Conservation (phyloP, 2,113 vertebrate genomes). For the Theropithecus gelada region DNA sequence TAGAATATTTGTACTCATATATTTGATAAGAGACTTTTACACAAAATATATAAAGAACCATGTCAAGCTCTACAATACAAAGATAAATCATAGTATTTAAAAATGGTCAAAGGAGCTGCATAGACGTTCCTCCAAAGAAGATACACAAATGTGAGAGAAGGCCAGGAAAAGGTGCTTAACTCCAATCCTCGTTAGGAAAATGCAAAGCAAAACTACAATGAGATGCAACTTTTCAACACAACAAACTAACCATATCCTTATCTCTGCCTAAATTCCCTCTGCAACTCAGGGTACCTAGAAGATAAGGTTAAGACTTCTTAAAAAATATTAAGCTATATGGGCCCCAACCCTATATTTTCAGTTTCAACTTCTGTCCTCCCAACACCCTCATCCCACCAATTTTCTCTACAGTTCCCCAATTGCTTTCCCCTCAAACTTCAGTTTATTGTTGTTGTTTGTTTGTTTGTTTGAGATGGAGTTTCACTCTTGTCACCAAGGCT, state of each 20-base stretch:
- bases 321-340: rapidly evolving
- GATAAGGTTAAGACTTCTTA: not conserved
- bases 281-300: not conserved
- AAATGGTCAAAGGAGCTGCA: not conserved
- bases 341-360: not conserved
- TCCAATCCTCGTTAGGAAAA: not conserved
- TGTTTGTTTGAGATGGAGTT: no score
- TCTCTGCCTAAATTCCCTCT: not conserved
- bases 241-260: rapidly evolving
- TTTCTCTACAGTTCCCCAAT: no score
- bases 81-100: not conserved
- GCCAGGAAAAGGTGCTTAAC: not conserved
- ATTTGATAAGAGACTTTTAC: not conserved
- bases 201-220: not conserved
- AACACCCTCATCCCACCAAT: rapidly evolving
- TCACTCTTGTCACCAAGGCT: no score
- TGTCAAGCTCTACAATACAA: not conserved
- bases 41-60: not conserved
- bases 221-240: not conserved
- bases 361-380: not conserved
- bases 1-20: not conserved
- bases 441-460: no score
- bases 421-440: not conserved
- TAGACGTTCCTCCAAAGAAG: not conserved
- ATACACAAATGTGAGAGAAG: not conserved